Percentiles rank a stretch among this genome's conserved stretches.
phyloP scores from a whole-genome alignment of 2,797 vertebrate species.

The Champsocephalus esox region DNA sequence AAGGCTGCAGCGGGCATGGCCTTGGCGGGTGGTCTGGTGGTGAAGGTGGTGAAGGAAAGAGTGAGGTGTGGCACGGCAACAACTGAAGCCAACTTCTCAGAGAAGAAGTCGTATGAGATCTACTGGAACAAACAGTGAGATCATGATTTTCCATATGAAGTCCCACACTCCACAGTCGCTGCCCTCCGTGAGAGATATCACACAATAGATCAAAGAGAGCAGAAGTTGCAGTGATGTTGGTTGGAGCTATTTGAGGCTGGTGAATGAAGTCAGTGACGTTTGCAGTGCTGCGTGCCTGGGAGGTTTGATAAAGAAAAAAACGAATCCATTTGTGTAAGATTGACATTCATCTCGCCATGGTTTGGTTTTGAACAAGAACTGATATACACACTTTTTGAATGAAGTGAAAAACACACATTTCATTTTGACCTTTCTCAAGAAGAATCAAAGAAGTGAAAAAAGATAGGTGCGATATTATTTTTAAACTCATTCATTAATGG shows the following conservation, averaged over 20 bases:
- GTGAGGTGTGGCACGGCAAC: conserved; percentile 55
- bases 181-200: not conserved
- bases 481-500: not conserved
- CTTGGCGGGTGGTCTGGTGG: conserved; percentile 76
- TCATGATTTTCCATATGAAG: not conserved
- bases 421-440: not conserved
- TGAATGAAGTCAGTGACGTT: conserved; percentile 24
- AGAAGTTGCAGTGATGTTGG: not conserved
- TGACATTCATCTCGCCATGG: not conserved
- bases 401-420: not conserved
- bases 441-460: not conserved
- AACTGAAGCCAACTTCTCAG: conserved; percentile 59
- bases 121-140: conserved; percentile 79
- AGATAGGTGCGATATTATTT: too few relatives aligned
- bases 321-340: not conserved
- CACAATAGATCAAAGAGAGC: not conserved
- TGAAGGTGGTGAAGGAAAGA: conserved; percentile 84
- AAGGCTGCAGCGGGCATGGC: conserved; percentile 74
- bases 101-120: conserved; percentile 81
- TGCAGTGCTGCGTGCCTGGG: not conserved
- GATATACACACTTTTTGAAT: not conserved
- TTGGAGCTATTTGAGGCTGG: not conserved
- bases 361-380: conserved; percentile 2
- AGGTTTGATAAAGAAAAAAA: not conserved
- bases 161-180: not conserved